Evolutionary conservation across 1,140 invertebrate genomes (phyloP).

Genomic region (Nephila pilipes): DNA sequence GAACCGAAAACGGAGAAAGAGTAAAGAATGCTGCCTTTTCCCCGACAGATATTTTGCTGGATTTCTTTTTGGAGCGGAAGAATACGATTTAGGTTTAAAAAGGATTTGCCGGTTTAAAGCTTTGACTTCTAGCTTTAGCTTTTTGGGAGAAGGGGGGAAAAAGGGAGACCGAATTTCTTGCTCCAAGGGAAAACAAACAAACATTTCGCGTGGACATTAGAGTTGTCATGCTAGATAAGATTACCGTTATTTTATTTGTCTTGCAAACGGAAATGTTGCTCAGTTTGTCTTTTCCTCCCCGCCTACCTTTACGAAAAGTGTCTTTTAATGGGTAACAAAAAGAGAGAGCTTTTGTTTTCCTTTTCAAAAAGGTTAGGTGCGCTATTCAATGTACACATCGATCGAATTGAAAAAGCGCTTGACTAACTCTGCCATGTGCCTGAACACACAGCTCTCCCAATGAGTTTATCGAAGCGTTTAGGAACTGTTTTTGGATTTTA

Average conservation of each 20-base stretch:
- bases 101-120: constrained; percentile 76
- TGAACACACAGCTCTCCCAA: background rate
- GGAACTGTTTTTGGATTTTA: background rate
- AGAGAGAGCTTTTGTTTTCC: constrained; percentile 9
- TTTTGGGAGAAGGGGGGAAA: constrained; percentile 27
- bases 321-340: constrained; percentile 59
- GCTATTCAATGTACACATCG: constrained; percentile 39
- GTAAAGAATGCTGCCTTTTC: constrained; percentile 40
- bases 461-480: constrained; percentile 34
- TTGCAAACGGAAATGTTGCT: constrained; percentile 49
- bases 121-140: constrained; percentile 73
- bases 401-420: constrained; percentile 23
- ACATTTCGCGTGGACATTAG: constrained; percentile 69
- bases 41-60: constrained; percentile 54
- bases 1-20: background rate
- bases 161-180: constrained; percentile 30
- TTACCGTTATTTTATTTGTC: constrained; percentile 76
- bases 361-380: background rate
- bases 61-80: constrained; percentile 69
- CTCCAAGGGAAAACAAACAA: constrained; percentile 65
- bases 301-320: background rate
- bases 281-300: background rate
- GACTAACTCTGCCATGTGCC: background rate
- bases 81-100: constrained; percentile 77
- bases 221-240: constrained; percentile 73